Base-by-base conservation (phyloP, 2,113 vertebrate genomes). In the Channa argus region DNA sequence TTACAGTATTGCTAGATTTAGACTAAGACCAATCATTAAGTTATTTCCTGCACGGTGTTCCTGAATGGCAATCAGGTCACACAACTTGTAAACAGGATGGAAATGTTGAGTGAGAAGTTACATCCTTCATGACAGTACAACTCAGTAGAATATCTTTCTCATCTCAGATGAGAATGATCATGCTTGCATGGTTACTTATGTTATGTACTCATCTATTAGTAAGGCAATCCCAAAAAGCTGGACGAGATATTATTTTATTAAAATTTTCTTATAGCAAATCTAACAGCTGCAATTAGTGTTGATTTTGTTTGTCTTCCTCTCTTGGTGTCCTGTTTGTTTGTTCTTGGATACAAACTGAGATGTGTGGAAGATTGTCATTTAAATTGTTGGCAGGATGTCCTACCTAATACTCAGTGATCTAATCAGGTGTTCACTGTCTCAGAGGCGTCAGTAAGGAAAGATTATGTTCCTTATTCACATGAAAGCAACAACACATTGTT, bases 11-110 rank as follows among this genome's bases (percentile, higher is more conserved):
- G 63, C 82, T 83, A 71, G 56, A 88, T 89, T 83, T 86, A 91
- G 83, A 82, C 56, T 34, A 39, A 72, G 63, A 88, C 85, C 84
- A 86, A 88, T 92, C 88, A 89, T 90, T 88, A 89, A 88, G 86
- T 88, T 91, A 86, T 91, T 93, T 94, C 92, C 91, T 93, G 89
- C 80, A 53, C 58, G 63, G 71, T 90, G 93, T 94, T 93, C 92
- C 92, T 91, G 91, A 92, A 81, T 83, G 86, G 88, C 85, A 92
- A 90, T 90, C 85, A 76, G 88, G 88, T 87, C 90, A 89, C 85
- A 87, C 74, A 79, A 89, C 89, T 89, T 61, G 92, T 93, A 94
- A 95, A 95, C 93, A 94, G 94, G 93, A 95, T 94, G 92, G 90
- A 89, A 91, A 87, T 85, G 89, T 84, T 92, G 92, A 94, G 87